Evolutionary conservation across 1,140 invertebrate species (phyloP), one percentile per base, ranked within the genome.

Genomic region (Acyrthosiphon pisum): DNA sequence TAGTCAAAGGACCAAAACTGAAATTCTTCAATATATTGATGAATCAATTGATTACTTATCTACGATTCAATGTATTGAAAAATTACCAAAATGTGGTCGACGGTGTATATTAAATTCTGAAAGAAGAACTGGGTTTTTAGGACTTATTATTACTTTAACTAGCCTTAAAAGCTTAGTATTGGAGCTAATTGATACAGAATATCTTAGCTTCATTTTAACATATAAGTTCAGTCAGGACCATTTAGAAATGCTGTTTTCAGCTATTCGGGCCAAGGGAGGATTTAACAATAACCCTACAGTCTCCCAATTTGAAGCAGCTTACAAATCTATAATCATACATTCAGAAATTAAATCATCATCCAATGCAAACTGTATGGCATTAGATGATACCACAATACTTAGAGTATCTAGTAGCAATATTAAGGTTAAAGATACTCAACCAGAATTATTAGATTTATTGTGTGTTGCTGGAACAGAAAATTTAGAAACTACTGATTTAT

Each of bases 381-480:
- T 56, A 9, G 53, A 56, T 11, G 46, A 48, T 88, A 88, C 86
- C 7, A 48, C 46, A 35, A 88, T 88, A 48, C n/a, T 88, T 48
- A 50, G 46, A 88, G 46, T 48, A 48, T 88, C 46, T 26, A 88
- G 86, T 88, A 88, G 26, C 48, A 9, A 48, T 1, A 22, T 35
- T 23, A 50, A 88, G 50, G 30, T 46, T 6, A 30, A 88, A 41
- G n/a, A 88, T 88, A 35, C 23, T 20, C 35, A 48, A 50, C 23
- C 44, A 41, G 86, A 88, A 50, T 48, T 88, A 37, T 48, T 88
- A 88, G 86, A 88, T 35, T 88, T 50, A 88, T 46, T 88, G 50
- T 88, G 87, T 48, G n/a, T 48, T 35, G 87, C 87, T 88, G 87
- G 46, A 22, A 53, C 46, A 50, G 87, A 88, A 6, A 35, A 50